phyloP scores from a whole-genome alignment of 2,888 invertebrate species.

The Conistra vaccinii region DNA sequence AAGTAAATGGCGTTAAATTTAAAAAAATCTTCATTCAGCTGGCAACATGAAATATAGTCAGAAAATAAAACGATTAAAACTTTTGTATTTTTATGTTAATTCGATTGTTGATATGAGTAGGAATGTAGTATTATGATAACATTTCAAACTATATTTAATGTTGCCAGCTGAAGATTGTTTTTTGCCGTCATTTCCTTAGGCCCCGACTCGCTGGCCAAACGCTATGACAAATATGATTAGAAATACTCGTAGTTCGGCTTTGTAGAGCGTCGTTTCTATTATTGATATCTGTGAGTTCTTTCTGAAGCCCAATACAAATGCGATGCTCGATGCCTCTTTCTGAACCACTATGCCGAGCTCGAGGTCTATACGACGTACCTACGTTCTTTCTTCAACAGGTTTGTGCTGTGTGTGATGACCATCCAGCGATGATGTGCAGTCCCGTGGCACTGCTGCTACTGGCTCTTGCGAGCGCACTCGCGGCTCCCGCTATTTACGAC shows the following conservation, averaged over 20 bases:
- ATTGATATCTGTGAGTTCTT: background rate
- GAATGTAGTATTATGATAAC: no score
- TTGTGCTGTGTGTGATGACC: constrained; percentile 70
- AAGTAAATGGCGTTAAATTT: no score
- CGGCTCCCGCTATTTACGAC: constrained; percentile 78
- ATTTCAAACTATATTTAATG: no score
- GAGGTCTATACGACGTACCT: background rate
- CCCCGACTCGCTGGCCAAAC: no score
- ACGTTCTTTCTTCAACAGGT: constrained; percentile 54
- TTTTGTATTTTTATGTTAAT: no score
- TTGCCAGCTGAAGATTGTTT: no score
- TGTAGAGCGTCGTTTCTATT: background rate
- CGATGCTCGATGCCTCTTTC: background rate
- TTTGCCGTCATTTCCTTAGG: no score
- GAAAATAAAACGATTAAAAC: no score
- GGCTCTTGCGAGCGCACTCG: constrained; percentile 77
- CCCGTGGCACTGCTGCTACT: constrained; percentile 77
- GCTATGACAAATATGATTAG: background rate
- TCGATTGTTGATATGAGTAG: no score
- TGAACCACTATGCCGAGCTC: background rate
- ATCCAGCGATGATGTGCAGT: constrained; percentile 76
- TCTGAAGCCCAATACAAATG: background rate
- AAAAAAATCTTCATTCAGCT: no score
- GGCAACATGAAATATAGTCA: no score
- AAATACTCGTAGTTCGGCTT: background rate